Evolutionary conservation across 2,797 vertebrate genomes (phyloP).

Genomic region (Scleropages formosus): DNA sequence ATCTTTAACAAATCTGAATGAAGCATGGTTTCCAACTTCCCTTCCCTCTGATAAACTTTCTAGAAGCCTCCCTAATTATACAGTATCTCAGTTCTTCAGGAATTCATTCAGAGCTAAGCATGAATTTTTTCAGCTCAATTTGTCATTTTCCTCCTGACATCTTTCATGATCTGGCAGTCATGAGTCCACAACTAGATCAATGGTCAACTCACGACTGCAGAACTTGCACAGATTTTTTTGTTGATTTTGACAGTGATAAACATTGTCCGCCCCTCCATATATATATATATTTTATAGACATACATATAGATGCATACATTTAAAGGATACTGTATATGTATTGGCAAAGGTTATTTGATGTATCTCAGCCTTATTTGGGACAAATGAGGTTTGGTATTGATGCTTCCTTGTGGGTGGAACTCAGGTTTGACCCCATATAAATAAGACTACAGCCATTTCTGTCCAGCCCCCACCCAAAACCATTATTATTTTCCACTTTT

Average conservation of each 20-base stretch:
- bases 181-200: too few relatives aligned
- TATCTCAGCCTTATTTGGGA: too few relatives aligned
- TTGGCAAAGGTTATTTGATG: too few relatives aligned
- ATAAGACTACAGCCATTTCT: too few relatives aligned
- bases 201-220: background rate
- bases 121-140: background rate
- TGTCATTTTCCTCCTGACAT: constrained; percentile 10
- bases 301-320: too few relatives aligned
- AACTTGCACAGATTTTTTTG: background rate
- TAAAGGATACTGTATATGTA: too few relatives aligned
- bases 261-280: background rate
- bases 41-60: constrained; percentile 7
- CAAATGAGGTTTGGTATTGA: too few relatives aligned
- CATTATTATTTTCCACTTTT: too few relatives aligned
- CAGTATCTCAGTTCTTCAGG: constrained; percentile 13
- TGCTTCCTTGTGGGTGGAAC: too few relatives aligned
- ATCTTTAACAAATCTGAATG: constrained; percentile 2
- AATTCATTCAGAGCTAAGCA: constrained; percentile 14
- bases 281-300: too few relatives aligned
- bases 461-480: too few relatives aligned
- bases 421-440: too few relatives aligned
- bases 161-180: constrained; percentile 3
- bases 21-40: background rate
- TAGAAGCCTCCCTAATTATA: background rate
- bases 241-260: background rate